A percentile compares a stretch with the other conserved stretches of the same genome.
Conservation (phyloP, 92 coral and sea anemone genomes). For the Galaxea fascicularis region DNA sequence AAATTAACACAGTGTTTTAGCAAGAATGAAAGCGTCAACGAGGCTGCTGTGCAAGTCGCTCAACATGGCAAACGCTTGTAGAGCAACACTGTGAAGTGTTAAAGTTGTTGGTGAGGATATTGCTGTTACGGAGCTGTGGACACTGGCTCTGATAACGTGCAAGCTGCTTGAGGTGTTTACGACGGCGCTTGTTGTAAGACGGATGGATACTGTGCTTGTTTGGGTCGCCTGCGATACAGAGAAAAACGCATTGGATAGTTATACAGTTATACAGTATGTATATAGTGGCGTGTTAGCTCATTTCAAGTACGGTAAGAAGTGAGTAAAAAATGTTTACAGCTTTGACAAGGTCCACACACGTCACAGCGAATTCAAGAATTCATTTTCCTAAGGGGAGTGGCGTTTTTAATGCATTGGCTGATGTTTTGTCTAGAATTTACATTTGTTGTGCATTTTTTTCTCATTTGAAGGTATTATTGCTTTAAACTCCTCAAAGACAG, state of each 20-base stretch:
- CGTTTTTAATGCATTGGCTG: no score
- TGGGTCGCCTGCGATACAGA: constrained; percentile 5
- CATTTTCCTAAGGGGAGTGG: no score
- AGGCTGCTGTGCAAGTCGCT: constrained; percentile 15
- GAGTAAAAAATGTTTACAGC: neutral
- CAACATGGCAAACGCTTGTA: constrained; percentile 18
- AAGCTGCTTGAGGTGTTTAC: constrained; percentile 13
- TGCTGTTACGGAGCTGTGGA: constrained; percentile 9
- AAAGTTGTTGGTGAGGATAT: neutral
- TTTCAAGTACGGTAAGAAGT: neutral
- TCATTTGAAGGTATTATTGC: no score
- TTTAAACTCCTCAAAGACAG: no score
- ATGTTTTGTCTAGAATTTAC: no score
- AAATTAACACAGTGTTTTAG: constrained; percentile 1
- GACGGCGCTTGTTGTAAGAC: constrained; percentile 14
- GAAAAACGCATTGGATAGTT: neutral
- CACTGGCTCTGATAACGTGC: neutral
- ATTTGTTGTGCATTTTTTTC: no score
- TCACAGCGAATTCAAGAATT: no score
- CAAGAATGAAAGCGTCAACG: neutral
- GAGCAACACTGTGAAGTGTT: neutral
- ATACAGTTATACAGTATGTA: no score
- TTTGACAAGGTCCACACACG: no score
- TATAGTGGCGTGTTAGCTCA: no score
- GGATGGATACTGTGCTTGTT: neutral